These are phyloP conservation scores for Mystacornis crossleyi DNA, from an alignment of 2,113 vertebrate species.

Conservation along the genomic window DNA sequence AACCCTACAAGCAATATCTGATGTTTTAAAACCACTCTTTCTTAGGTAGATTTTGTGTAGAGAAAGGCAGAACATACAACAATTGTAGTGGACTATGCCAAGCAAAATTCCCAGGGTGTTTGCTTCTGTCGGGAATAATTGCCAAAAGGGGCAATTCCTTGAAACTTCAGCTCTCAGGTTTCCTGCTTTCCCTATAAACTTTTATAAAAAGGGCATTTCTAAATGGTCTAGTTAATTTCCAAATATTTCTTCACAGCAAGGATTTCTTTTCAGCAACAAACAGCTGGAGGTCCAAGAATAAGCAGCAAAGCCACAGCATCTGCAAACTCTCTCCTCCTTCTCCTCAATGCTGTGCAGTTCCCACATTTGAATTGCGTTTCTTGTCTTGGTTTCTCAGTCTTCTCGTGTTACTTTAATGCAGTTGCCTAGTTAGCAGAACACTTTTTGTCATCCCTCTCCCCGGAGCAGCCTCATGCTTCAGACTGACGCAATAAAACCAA, in stretches of 20 bases:
- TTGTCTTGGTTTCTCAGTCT: constrained; percentile 4
- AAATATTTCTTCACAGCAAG: neutral
- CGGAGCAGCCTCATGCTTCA: neutral
- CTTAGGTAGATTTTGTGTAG: neutral
- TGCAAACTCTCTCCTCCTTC: neutral
- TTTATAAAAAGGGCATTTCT: neutral
- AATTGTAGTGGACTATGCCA: neutral
- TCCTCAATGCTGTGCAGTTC: neutral
- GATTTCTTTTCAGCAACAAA: neutral
- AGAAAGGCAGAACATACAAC: neutral
- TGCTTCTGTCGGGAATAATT: neutral
- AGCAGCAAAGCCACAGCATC: neutral
- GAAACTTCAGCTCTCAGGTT: neutral
- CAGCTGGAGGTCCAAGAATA: neutral
- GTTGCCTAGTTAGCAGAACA: neutral
- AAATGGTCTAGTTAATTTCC: neutral
- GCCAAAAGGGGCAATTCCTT: neutral
- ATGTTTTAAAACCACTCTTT: neutral
- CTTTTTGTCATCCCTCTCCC: neutral
- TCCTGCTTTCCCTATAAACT: neutral
- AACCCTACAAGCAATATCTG: neutral
- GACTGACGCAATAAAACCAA: neutral
- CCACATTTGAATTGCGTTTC: neutral
- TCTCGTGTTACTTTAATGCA: neutral
- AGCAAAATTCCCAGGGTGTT: neutral